phyloP scores from a whole-genome alignment of 1,140 invertebrate genomes.

The Drosophila kurseongensis region DNA sequence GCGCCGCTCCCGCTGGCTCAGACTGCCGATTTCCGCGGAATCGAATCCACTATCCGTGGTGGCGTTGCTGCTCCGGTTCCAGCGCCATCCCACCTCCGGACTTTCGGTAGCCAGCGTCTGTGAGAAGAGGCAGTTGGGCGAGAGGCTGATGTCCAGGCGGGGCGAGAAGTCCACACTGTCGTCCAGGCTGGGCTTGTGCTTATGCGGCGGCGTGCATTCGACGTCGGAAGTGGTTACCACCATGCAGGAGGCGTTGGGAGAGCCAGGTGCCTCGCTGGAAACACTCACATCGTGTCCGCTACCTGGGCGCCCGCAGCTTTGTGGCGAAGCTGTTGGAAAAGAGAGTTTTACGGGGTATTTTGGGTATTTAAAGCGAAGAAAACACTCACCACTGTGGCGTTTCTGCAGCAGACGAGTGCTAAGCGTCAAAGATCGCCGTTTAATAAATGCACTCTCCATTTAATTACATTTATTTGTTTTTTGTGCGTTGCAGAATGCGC shows the following conservation, averaged over 20 bases:
- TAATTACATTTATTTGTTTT: conserved; percentile 33
- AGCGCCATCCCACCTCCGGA: conserved; percentile 78
- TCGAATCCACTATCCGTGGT: conserved; percentile 73
- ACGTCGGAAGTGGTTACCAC: conserved; percentile 21
- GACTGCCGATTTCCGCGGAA: conserved; percentile 52
- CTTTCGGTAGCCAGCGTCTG: conserved; percentile 73
- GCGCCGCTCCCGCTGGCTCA: conserved; percentile 42
- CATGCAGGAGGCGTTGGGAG: conserved; percentile 30
- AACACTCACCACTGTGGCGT: conserved; percentile 66
- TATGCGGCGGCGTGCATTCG: conserved; percentile 69
- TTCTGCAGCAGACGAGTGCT: conserved; percentile 66
- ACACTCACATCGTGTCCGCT: conserved; percentile 37
- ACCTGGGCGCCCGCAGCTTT: conserved; percentile 51
- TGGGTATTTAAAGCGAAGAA: fast-evolving
- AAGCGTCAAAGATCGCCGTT: conserved; percentile 65
- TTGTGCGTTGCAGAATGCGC: conserved; percentile 20
- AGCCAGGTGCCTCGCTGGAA: conserved; percentile 13
- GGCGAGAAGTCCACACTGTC: conserved; percentile 77
- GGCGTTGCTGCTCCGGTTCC: conserved; percentile 58
- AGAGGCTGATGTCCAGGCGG: conserved; percentile 60
- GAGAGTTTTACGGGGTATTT: neutral
- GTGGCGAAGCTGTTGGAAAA: conserved; percentile 62
- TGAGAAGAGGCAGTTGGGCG: conserved; percentile 68
- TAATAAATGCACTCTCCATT: conserved; percentile 66
- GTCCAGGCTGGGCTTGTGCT: conserved; percentile 61